Evolutionary conservation across 2,113 vertebrate genomes (phyloP), one percentile per base, ranked within the genome.

Genomic region (Epinephelus cyanopodus): DNA sequence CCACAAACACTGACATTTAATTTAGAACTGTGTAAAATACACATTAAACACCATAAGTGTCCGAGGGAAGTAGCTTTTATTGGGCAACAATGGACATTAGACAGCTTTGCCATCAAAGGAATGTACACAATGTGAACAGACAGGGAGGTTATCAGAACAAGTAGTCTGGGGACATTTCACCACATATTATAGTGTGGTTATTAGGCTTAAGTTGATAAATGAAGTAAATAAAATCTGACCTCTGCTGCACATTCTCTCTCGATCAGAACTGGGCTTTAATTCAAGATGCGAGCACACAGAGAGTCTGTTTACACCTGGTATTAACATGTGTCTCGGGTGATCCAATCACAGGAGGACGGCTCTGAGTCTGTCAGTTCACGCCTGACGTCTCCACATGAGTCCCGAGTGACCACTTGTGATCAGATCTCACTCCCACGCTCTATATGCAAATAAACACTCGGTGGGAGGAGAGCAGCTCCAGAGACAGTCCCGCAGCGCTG

Each of bases 81-180:
- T 85, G 25, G 56, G 66, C 13, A 80, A 89, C 52, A 65, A n/a
- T n/a, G 23, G 39, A 33, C 57, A 53, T 74, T 80, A 76, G 45
- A 48, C 37, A 19, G 17, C 29, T 76, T 69, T 63, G 53, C 19
- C 47, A 29, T 79, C 74, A 64, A 50, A 70, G 74, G 79, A 87
- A 92, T 86, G 85, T 19, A 63, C 27, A 64, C 69, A 80, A 90
- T 84, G 82, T 77, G 23, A 79, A 58, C 81, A 82, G 84, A 83
- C 52, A 78, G 23, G 18, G 64, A 73, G 63, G 23, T 50, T 65
- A 72, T 83, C 68, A 80, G 81, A 85, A 89, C 70, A 89, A 77
- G 11, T 5, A 4, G 17, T 54, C 65, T 52, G 1, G 1, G 9
- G 33, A 67, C 53, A 77, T 82, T 72, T 83, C 66, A 48, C 11